Evolutionary conservation across 2,888 invertebrate genomes (phyloP), one percentile per base, ranked within the genome.

Genomic region (Nomada fabriciana): DNA sequence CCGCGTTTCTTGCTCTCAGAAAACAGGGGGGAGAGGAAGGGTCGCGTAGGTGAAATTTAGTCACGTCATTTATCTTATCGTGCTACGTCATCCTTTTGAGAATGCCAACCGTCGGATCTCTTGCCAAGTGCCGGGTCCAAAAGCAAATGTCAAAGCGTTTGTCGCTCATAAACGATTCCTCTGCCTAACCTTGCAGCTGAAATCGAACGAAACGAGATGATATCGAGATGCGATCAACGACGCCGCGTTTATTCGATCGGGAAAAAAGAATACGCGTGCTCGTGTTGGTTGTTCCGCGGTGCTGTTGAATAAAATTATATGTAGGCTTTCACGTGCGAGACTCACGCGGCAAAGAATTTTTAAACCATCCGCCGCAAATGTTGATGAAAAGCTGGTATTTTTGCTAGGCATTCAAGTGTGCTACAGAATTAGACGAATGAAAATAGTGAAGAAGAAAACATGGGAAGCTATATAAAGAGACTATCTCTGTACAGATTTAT

Each of bases 61-160:
- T 82, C 57, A 59, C 60, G 72, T 52, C 71, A 13, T 55, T 82
- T 82, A 82, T 82, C 82, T 82, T 82, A 82, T 82, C 82, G 69
- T 42, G 61, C 36, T 60, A 53, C 75, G 81, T 81, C 80, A 80
- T 50, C 75, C 64, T 82, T 76, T 82, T 60, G 10, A 69, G 69
- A 69, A 73, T 60, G 73, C 23, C 71, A 23, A 68, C 53, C 63
- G 10, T 20, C 23, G 57, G 43, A 20, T 53, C 60, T 47, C 63
- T 36, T 57, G 63, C 43, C 76, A 47, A 59, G 52, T 50, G 67
- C 36, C 57, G 70, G 36, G 61, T 65, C 47, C 36, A 52, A 0
- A 43, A 65, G 29, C 47, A 50, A 71, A 65, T 64, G 50, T 53
- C 70, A 20, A 57, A 59, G 47, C 4, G 20, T 47, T 36, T 20